Base-by-base conservation (phyloP, 1,140 invertebrate genomes). In the Papilio xuthus region DNA sequence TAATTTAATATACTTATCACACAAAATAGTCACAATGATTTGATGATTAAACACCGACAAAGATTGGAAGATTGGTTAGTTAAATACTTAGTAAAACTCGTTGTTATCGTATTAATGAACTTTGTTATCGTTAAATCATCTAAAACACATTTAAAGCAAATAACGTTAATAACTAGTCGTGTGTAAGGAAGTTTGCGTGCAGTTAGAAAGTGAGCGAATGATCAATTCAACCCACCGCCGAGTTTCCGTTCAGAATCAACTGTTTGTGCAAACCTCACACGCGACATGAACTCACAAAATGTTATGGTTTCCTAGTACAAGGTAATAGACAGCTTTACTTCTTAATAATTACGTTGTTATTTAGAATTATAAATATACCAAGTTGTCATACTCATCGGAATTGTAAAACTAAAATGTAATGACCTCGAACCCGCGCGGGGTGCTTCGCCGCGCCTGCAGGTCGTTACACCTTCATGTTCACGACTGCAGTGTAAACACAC, bases 141-240 rank as follows among this genome's bases (percentile, higher is more conserved):
- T 67, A 32, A 63, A 18, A 67, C 26, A 67, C 13, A 32, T 67
- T 67, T 6, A 67, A 26, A 20, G 12, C 15, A 32, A 67, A 67
- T 63, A 28, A 26, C 20, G 28, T 71, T 23, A 71, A 13, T 23
- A 28, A 67, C 4, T 70, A 32, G 37, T 70, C 69, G 69, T 41
- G 32, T 23, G 15, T 71, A 37, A 71, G 32, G 69, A 71, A 71
- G 32, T 32, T 71, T n/a, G 69, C 67, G 67, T 70, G 67, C 26
- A 42, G 32, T 71, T 71, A 71, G 69, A 71, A 71, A 71, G 69
- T 42, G 41, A 71, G 32, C 69, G 69, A 71, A 37, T 26, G 23
- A 60, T 70, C 67, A 70, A 32, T 41, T 12, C 32, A 69, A 69
- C 32, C 37, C 10, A 28, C 32, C 32, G 32, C 41, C 32, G 15